Evolutionary conservation across 2,113 vertebrate genomes (phyloP).

Genomic region (Channa argus): DNA sequence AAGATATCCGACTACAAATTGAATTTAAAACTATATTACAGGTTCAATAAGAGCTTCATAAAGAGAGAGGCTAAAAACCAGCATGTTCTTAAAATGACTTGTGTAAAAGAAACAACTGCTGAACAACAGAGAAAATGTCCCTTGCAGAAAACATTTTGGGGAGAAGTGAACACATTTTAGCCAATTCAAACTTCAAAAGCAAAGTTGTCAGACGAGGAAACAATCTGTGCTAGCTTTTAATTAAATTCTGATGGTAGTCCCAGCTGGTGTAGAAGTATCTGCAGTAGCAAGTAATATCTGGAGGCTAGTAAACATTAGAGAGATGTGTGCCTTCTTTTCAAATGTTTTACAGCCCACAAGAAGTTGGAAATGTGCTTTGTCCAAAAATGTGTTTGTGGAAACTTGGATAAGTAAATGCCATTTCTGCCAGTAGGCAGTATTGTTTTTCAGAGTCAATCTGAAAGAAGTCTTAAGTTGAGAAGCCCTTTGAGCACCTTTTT

Average conservation of each 20-base stretch:
- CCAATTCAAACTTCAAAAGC: slow-evolving; percentile 60
- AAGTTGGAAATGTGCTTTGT: slow-evolving; percentile 6
- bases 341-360: slow-evolving; percentile 30
- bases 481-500: not conserved
- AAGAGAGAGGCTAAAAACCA: too few species aligned
- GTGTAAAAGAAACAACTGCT: slow-evolving; percentile 20
- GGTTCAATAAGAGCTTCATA: too few species aligned
- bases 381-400: not conserved
- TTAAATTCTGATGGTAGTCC: slow-evolving; percentile 66
- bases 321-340: slow-evolving; percentile 37
- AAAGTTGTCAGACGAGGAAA: slow-evolving; percentile 31
- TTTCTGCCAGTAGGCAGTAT: too few species aligned
- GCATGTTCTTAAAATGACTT: not conserved
- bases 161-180: slow-evolving; percentile 55
- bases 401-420: not conserved
- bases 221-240: slow-evolving; percentile 65
- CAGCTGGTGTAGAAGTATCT: slow-evolving; percentile 53
- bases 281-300: slow-evolving; percentile 55
- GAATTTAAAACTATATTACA: too few species aligned
- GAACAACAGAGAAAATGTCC: slow-evolving; percentile 17
- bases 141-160: slow-evolving; percentile 13
- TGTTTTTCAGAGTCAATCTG: not conserved
- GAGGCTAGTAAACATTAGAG: slow-evolving; percentile 62
- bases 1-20: too few species aligned
- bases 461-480: not conserved